phyloP scores from a whole-genome alignment of 2,113 vertebrate species.

The Festucalex cinctus region DNA sequence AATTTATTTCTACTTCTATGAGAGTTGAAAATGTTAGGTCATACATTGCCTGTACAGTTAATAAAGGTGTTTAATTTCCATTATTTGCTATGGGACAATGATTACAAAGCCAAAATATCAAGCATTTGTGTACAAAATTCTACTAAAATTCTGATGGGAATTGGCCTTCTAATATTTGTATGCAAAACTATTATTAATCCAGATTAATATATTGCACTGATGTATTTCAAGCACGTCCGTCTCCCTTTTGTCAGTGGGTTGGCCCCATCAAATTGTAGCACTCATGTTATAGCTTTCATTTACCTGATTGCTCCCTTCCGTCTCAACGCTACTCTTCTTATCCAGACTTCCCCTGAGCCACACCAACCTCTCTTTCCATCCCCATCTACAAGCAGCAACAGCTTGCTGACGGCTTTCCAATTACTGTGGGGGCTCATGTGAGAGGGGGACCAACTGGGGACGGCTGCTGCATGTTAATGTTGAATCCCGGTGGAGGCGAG shows the following conservation, averaged over 20 bases:
- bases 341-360: constrained; percentile 16
- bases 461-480: constrained; percentile 70
- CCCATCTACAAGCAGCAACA: constrained; percentile 46
- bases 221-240: not conserved
- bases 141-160: no score
- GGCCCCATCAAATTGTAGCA: constrained; percentile 5
- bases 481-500: constrained; percentile 7
- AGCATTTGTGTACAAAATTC: no score
- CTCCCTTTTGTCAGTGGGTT: not conserved
- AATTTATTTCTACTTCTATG: no score
- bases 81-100: no score
- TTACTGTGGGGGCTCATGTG: constrained; percentile 63
- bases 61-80: no score
- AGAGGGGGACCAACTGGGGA: constrained; percentile 26
- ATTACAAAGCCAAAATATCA: no score
- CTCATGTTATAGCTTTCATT: constrained; percentile 30
- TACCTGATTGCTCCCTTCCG: constrained; percentile 23
- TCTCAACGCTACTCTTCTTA: constrained; percentile 14
- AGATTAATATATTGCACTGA: no score
- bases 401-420: constrained; percentile 74
- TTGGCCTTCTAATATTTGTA: no score
- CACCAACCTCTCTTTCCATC: constrained; percentile 25
- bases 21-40: no score
- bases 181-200: no score
- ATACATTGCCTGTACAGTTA: no score